phyloP scores from a whole-genome alignment of 2,113 vertebrate genomes.

The Cathartes aura region DNA sequence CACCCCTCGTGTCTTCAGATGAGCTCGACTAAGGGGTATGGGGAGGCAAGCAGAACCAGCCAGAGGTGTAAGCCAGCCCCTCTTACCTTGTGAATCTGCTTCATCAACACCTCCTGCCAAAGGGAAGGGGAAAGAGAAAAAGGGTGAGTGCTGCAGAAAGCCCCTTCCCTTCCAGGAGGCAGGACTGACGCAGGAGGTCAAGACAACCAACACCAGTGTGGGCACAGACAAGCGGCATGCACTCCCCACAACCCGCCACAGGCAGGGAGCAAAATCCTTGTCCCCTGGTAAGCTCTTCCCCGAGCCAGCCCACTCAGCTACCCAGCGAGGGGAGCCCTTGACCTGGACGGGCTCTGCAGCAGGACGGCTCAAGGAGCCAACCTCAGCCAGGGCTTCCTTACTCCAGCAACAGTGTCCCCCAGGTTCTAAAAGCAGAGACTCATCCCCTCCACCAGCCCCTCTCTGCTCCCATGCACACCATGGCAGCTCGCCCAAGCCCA shows the following conservation, averaged over 20 bases:
- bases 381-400: neutral
- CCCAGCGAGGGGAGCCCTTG: neutral
- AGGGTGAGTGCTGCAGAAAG: neutral
- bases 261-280: neutral
- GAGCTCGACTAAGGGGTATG: neutral
- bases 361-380: neutral
- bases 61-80: neutral
- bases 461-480: neutral
- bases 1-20: neutral
- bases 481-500: neutral
- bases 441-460: neutral
- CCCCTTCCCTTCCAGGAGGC: neutral
- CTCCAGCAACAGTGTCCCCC: neutral
- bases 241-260: neutral
- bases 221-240: neutral
- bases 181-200: neutral
- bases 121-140: neutral
- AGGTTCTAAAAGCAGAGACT: neutral
- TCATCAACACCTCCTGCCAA: slow-evolving; percentile 94
- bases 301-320: neutral
- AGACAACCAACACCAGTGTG: neutral
- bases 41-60: neutral
- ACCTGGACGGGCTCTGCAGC: neutral
- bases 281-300: neutral
- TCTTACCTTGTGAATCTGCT: slow-evolving; percentile 98